phyloP scores from a whole-genome alignment of 2,113 vertebrate species.

The Osmerus mordax region DNA sequence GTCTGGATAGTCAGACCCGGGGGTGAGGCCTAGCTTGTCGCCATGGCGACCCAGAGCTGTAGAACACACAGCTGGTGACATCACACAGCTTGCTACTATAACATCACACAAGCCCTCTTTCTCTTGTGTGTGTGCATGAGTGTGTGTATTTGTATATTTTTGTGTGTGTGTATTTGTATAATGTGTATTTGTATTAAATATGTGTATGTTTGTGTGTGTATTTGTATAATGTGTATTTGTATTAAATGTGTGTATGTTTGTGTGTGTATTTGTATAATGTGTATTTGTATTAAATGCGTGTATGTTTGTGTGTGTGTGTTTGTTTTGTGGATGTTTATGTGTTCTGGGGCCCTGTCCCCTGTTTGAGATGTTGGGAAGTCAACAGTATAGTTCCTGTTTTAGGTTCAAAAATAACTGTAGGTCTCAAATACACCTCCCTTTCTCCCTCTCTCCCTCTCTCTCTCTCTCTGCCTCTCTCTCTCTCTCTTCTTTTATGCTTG shows the following conservation, averaged over 20 bases:
- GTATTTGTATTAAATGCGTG: not conserved
- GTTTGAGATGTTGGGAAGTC: constrained; percentile 57
- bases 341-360: constrained; percentile 19
- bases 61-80: no score
- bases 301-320: constrained; percentile 24
- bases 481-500: constrained; percentile 17
- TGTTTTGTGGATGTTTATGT: constrained; percentile 9
- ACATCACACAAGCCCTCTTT: no score
- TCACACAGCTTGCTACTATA: no score
- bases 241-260: constrained; percentile 17
- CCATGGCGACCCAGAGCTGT: no score
- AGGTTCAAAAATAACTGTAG: constrained; percentile 68
- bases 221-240: not conserved
- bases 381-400: constrained; percentile 71
- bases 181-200: not conserved
- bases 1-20: no score
- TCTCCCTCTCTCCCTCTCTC: constrained; percentile 7
- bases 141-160: not conserved
- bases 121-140: constrained; percentile 15
- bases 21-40: no score
- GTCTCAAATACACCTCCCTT: constrained; percentile 52
- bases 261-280: not conserved
- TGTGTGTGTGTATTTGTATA: not conserved
- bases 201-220: not conserved
- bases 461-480: constrained; percentile 13